Base-by-base conservation (phyloP, 2,797 vertebrate genomes). In the Loriculus beryllinus region DNA sequence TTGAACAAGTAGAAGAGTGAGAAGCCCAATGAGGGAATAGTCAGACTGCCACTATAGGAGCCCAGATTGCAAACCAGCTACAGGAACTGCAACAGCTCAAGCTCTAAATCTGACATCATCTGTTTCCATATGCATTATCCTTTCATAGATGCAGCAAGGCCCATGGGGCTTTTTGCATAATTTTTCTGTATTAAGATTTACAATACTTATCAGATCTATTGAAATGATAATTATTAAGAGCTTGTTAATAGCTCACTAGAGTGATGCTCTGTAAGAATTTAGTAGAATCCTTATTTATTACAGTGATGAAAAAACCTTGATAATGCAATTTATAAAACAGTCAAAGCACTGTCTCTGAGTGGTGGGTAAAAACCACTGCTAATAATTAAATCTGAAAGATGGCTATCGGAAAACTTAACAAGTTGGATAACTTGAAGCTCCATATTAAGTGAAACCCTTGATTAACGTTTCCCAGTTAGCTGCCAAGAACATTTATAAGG, bases 261-360 rank as follows among this genome's bases (percentile, higher is more conserved):
- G 28, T 87, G 71, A 87, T 90, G 71, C 80, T 91, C 40, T 76
- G 14, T 52, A 85, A 74, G 67, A 94, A 92, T 76, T 72, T 89
- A 67, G 23, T 12, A 74, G 82, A 90, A 93, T 90, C 93, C 90
- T 79, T 70, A 82, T 93, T 95, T 93, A 86, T 95, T 93, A 95
- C 19, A 82, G 52, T 81, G 78, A 94, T 91, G 51, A 70, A 95
- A 95, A 95, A 82, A 86, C 62, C 40, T 72, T 89, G 68, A 93
- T 95, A 96, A 94, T 65, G 51, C 15, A 81, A 87, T 95, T 88
- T 85, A 65, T 94, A 67, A 93, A 85, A 39, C 37, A 89, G 76
- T 86, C 26, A 81, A 83, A 86, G 71, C 12, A 59, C 72, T 81
- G 63, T 81, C 69, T 93, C 48, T 63, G 18, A 59, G 31, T 69